Base-by-base conservation (phyloP, 2,797 vertebrate genomes). In the Pipistrellus kuhlii region DNA sequence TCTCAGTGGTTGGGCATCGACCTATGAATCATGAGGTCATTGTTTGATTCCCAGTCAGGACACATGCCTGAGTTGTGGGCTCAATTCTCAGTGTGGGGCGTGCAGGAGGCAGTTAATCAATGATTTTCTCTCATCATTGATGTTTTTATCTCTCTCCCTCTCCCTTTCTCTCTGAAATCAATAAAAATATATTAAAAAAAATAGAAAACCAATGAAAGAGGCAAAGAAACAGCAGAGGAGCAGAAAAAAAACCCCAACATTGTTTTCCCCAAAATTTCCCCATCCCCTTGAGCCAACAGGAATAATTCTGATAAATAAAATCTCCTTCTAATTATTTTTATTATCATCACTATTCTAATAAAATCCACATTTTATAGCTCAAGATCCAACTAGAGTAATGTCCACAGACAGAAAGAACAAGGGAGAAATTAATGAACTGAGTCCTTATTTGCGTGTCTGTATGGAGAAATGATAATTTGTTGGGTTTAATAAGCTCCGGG, bases 291-390 rank as follows among this genome's bases (percentile, higher is more conserved):
- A 91, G 93, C 76, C 85, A 77, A 57, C 12, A 55, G 73, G n/a
- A 53, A 96, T 55, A 87, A 94, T 51, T 95, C 95, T 64, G 3
- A 89, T 2, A 76, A 80, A 48, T 93, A 77, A 93, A 93, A 94
- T 91, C 85, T 87, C 69, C 81, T 96, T 64, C 20, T 83, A 96
- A 95, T 95, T 95, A 95, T 95, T 97, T 96, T 95, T 95, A 95
- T 94, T 93, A 92, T 95, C 91, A 88, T 44, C 41, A 30, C 75
- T 85, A 88, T 94, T 83, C 84, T 55, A 93, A 90, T 91, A 95
- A 96, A 92, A 93, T 30, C 53, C 78, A 96, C 89, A 93, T 53
- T 92, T 96, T 76, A 93, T 30, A 94, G 81, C 66, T 80, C 78
- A 85, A 93, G 77, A 88, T 76, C 38, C 73, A 93, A 85, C 51